Percentiles rank a stretch among this genome's conserved stretches.
Conservation (phyloP, 2,797 vertebrate genomes). For the Coluber constrictor region DNA sequence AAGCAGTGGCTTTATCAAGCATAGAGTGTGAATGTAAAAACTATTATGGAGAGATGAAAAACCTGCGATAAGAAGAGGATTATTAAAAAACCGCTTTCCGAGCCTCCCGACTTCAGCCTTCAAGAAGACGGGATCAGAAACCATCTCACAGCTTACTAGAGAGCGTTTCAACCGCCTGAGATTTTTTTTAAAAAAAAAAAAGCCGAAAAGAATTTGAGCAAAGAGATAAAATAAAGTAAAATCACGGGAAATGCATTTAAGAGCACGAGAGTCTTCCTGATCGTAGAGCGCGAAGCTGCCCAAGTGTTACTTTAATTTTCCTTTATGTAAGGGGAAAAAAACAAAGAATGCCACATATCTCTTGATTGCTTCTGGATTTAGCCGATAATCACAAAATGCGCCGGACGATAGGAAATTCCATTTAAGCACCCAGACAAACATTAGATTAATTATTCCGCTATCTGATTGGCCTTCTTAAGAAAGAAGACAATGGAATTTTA, state of each 20-base stretch:
- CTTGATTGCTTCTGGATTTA: not conserved
- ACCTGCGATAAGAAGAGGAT: not conserved
- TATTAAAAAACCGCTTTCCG: not conserved
- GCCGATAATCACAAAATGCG: not conserved
- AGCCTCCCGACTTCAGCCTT: not conserved
- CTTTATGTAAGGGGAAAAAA: not conserved
- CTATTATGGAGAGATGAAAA: not conserved
- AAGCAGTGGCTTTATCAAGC: not conserved
- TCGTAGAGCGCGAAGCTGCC: not conserved
- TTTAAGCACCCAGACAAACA: not conserved
- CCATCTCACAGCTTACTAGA: not conserved
- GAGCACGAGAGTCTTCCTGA: not conserved
- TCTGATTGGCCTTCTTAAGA: not conserved
- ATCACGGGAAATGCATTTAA: not conserved
- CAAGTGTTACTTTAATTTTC: not conserved
- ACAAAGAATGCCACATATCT: accelerated
- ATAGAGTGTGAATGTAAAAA: not conserved
- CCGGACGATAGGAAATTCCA: not conserved
- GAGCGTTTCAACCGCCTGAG: not conserved
- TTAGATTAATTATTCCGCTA: not conserved
- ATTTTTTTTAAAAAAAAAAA: not conserved
- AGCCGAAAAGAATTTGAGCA: not conserved
- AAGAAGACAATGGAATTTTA: not conserved
- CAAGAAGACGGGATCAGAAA: not conserved
- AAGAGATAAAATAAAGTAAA: not conserved